Evolutionary conservation across 2,113 vertebrate genomes (phyloP), one percentile per base, ranked within the genome.

Genomic region (Carlito syrichta): DNA sequence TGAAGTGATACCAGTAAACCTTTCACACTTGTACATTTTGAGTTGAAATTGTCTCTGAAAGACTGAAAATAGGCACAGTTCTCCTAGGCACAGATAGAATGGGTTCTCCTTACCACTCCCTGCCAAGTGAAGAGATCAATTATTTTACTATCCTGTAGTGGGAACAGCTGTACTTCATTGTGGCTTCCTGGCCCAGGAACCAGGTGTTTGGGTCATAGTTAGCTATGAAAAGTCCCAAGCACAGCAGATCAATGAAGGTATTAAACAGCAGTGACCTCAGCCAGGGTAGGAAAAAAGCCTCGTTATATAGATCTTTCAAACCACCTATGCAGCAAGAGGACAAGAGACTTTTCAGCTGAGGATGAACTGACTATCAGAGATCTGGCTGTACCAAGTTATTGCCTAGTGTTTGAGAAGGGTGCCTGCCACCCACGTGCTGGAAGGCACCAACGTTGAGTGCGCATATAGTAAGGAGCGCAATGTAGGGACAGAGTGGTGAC

Each of bases 381-480:
- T 93, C 92, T 85, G 86, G 79, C 62, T 56, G 16, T 63, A 90
- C 76, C 84, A 43, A 89, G 93, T 98, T 98, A 98, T 96, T 98
- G 98, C 98, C 98, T 92, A 96, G 94, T 97, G 97, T 96, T 97
- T 96, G 58, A 3, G 77, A 14, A 93, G 91, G 76, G 76, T 38
- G 68, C 5, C 78, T 93, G 97, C 93, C 96, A 92, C 45, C 85
- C 84, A 82, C 8, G 66, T 81, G 87, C 13, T 78, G 97, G 97
- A 98, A 98, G 98, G 98, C 98, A 97, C 81, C 86, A 88, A 81
- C 85, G 83, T 1, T 62, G 60, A 66, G 56, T 62, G 48, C 91
- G 94, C 96, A 85, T 74, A 81, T 60, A 63, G 69, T 83, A 76
- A 91, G 84, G 66, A 93, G 69, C 43, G 81, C 48, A 30, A 50